Conservation (phyloP, 2,888 invertebrate species). For the Tryphoninae sp. region DNA sequence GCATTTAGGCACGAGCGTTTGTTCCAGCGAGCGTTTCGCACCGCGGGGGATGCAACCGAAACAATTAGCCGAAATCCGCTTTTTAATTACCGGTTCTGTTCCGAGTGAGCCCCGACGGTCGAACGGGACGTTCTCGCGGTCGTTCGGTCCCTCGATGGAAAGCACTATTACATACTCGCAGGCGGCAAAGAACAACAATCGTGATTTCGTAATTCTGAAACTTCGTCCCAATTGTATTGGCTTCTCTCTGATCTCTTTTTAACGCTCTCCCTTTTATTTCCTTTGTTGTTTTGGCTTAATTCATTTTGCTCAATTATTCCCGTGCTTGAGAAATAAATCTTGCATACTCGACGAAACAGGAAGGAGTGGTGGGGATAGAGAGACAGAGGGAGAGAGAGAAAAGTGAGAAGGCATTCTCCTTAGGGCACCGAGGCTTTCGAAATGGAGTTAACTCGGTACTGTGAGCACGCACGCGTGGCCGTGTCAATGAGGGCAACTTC, state of each 20-base stretch:
- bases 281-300: conserved; percentile 12
- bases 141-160: conserved; percentile 14
- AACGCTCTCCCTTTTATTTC: conserved; percentile 27
- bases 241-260: conserved; percentile 42
- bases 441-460: not conserved
- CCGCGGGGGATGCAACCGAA: conserved; percentile 40
- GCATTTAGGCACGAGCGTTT: not conserved
- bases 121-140: conserved; percentile 16
- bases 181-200: conserved; percentile 43
- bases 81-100: conserved; percentile 54
- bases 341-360: conserved; percentile 19
- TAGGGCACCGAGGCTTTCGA: not conserved
- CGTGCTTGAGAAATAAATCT: conserved; percentile 12
- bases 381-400: not conserved
- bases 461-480: conserved; percentile 11
- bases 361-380: not conserved
- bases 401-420: not conserved
- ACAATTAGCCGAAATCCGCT: conserved; percentile 58
- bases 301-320: conserved; percentile 41
- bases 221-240: conserved; percentile 3
- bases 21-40: conserved; percentile 24
- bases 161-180: not conserved
- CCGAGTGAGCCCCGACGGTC: conserved; percentile 15
- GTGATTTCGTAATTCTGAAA: conserved; percentile 41
- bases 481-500: conserved; percentile 15